Evolutionary conservation across 1,140 invertebrate species (phyloP), one percentile per base, ranked within the genome.

Genomic region (Subanguina moxae): DNA sequence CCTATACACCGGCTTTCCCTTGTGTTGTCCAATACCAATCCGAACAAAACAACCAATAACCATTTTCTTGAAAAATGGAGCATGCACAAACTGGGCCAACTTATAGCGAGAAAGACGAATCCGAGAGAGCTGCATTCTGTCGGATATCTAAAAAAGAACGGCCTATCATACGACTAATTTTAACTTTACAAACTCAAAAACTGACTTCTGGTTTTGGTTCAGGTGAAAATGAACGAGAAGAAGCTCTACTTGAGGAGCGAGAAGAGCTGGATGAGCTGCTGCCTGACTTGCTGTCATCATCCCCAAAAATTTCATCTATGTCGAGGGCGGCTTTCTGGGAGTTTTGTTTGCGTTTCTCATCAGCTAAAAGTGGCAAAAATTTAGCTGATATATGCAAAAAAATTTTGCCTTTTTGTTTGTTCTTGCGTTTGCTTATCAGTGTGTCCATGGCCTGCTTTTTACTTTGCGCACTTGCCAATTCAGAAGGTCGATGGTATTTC

Each of bases 1-100:
- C 52, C 92, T 87, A 83, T 97, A 97, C 0, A 96, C 91, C 0
- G 93, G 88, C 77, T 88, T 87, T 7, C 90, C 73, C 25, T 72
- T 91, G 89, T 78, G 80, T 57, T 84, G 80, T 0, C 94, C 95
- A 76, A 98, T 97, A 25, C 93, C 92, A 80, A 99, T 92, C 27
- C 93, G 86, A 0, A 97, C 94, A 85, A 92, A 98, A 83, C 92
- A 96, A 28, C 94, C 94, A 70, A 87, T 87, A 0, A 91, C 91
- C 1, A 93, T 90, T 56, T 89, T 87, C 71, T 89, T 88, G 79
- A 99, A 98, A 83, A 95, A 95, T 17, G 95, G 95, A 73, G 95
- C 86, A 85, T 97, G 93, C 19, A 97, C 91, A 48, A 76, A 63
- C 46, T 66, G 57, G 1, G 78, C 67, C 3, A 82, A 38, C 7